Evolutionary conservation across 2,797 vertebrate species (phyloP).

Genomic region (Leptodactylus fallax): DNA sequence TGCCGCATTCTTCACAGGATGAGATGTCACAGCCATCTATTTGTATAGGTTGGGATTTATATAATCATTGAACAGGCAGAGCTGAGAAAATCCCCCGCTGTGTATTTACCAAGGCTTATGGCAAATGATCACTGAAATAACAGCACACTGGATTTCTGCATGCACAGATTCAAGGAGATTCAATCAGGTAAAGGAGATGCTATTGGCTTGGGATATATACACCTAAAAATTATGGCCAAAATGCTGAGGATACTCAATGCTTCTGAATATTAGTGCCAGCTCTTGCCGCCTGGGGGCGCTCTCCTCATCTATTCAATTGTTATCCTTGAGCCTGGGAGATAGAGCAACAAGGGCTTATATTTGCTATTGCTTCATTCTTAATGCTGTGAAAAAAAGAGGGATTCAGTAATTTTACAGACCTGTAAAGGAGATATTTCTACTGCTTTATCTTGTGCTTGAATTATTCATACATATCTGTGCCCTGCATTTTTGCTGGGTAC

Average conservation of each 20-base stretch:
- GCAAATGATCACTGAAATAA: neutral
- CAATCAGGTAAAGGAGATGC: neutral
- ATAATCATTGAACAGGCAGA: conserved; percentile 1
- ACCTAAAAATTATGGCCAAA: conserved; percentile 30
- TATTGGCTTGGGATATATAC: neutral
- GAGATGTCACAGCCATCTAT: conserved; percentile 18
- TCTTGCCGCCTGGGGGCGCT: conserved; percentile 68
- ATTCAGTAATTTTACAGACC: neutral
- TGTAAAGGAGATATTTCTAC: neutral
- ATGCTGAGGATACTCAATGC: conserved; percentile 25
- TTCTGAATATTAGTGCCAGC: conserved; percentile 1
- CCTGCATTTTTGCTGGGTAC: neutral
- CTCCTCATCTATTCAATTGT: conserved; percentile 1
- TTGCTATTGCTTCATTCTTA: neutral
- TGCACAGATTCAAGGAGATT: neutral
- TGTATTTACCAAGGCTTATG: neutral
- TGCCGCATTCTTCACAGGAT: conserved; percentile 81
- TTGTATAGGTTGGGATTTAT: conserved; percentile 29
- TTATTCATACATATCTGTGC: neutral
- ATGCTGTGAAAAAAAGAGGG: neutral
- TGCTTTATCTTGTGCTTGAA: neutral
- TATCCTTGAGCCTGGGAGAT: conserved; percentile 16
- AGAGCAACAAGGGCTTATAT: conserved; percentile 35
- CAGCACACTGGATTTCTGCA: neutral
- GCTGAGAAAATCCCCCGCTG: neutral